These are phyloP conservation scores for Globicephala melas DNA, from an alignment of 2,113 vertebrate species.

Conservation along the genomic window DNA sequence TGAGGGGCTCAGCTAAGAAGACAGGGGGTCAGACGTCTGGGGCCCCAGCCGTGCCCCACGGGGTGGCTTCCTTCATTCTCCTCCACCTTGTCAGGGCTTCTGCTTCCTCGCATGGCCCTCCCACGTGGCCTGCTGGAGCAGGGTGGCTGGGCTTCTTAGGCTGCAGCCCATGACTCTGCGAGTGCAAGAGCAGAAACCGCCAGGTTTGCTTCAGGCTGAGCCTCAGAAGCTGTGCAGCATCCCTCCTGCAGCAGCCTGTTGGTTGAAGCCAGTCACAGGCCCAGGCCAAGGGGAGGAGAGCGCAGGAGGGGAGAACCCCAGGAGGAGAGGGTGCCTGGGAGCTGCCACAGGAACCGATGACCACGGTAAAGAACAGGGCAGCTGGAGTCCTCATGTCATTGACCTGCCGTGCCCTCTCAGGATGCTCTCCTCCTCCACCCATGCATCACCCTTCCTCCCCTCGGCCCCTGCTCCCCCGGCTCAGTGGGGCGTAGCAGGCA, in stretches of 20 bases:
- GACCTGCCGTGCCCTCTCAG: background rate
- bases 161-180: background rate
- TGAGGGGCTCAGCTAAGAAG: background rate
- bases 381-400: background rate
- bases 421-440: background rate
- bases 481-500: background rate
- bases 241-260: background rate
- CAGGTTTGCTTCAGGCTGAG: background rate
- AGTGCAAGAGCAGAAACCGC: background rate
- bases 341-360: background rate
- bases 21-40: too few relatives aligned
- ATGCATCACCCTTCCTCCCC: rapidly evolving
- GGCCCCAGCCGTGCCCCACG: too few relatives aligned
- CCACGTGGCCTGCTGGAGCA: rapidly evolving
- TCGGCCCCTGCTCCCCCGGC: too few relatives aligned
- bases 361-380: background rate
- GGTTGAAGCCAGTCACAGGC: background rate
- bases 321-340: background rate
- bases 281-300: background rate
- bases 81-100: background rate
- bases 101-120: too few relatives aligned
- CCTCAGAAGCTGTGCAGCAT: background rate
- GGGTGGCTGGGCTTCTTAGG: background rate
- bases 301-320: background rate
- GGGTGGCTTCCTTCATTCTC: background rate